phyloP scores from a whole-genome alignment of 1,140 invertebrate genomes.

The Andrena cerasifolii region DNA sequence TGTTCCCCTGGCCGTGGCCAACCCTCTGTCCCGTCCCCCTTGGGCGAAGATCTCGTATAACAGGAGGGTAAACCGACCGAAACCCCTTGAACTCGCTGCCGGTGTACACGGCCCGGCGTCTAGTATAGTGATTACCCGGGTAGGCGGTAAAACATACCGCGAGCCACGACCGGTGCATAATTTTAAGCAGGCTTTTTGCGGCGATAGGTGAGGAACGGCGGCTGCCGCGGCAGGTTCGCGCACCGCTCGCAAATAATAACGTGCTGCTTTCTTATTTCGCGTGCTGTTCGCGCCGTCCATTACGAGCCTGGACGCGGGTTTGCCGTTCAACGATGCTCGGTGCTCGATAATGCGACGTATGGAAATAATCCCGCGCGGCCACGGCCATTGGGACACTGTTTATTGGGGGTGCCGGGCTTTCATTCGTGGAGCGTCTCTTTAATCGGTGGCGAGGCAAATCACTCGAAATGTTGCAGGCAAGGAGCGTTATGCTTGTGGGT shows the following conservation, averaged over 20 bases:
- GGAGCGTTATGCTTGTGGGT: no score
- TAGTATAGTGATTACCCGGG: constrained; percentile 43
- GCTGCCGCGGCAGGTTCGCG: neutral
- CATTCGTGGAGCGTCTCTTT: no score
- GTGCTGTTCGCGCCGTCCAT: neutral
- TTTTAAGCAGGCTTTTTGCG: constrained; percentile 25
- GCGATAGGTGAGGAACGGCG: neutral
- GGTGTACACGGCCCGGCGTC: neutral
- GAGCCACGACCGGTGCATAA: constrained; percentile 36
- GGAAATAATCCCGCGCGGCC: no score
- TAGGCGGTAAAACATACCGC: constrained; percentile 40
- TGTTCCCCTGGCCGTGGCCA: no score
- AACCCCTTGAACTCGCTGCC: constrained; percentile 27
- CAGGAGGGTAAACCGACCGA: neutral
- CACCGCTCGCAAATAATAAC: constrained; percentile 9
- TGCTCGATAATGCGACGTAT: no score
- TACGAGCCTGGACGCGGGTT: no score
- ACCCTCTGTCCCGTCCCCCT: neutral
- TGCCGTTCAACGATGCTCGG: no score
- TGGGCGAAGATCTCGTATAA: neutral
- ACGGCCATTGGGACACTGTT: no score
- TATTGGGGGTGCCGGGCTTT: no score
- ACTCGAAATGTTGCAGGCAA: no score
- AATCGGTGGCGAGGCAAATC: no score
- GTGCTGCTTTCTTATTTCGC: neutral